These are phyloP conservation scores for Drosophila persimilis DNA, from an alignment of 1,140 invertebrate genomes.

Conservation along the genomic window DNA sequence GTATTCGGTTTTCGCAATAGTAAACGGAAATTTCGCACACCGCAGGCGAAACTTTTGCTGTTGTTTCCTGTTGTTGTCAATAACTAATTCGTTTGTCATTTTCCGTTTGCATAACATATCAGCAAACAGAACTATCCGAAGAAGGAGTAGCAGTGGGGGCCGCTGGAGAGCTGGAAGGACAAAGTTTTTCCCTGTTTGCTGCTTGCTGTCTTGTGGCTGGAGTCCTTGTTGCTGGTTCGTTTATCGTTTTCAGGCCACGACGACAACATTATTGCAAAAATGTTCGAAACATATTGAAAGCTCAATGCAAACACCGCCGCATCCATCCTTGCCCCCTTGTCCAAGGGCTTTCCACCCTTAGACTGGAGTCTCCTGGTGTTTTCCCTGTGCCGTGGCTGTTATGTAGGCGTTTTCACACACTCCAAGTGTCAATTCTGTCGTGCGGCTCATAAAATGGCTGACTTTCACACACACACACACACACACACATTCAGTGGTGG, in stretches of 20 bases:
- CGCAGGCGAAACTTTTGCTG: conserved; percentile 57
- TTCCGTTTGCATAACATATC: conserved; percentile 77
- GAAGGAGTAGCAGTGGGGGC: neutral
- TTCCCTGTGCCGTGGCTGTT: conserved; percentile 1
- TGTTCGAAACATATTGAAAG: conserved; percentile 77
- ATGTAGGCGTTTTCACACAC: conserved; percentile 43
- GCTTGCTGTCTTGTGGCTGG: conserved; percentile 50
- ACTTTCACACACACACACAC: conserved; percentile 6
- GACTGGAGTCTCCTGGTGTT: conserved; percentile 3
- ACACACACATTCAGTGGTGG: conserved; percentile 17
- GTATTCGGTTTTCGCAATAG: conserved; percentile 29
- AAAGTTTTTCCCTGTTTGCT: conserved; percentile 55
- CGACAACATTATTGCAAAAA: conserved; percentile 69
- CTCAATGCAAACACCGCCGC: conserved; percentile 11
- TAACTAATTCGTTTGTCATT: conserved; percentile 82
- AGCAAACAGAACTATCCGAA: conserved; percentile 2
- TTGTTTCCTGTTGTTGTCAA: conserved; percentile 77
- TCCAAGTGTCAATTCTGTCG: conserved; percentile 68
- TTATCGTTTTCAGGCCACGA: conserved; percentile 65
- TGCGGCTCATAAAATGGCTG: conserved; percentile 68
- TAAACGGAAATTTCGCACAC: conserved; percentile 76
- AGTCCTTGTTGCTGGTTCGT: conserved; percentile 56
- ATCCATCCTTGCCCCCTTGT: neutral
- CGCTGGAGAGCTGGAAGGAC: conserved; percentile 71
- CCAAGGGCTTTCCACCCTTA: neutral